Evolutionary conservation across 2,113 vertebrate genomes (phyloP).

Genomic region (Microcebus lehilahytsara): DNA sequence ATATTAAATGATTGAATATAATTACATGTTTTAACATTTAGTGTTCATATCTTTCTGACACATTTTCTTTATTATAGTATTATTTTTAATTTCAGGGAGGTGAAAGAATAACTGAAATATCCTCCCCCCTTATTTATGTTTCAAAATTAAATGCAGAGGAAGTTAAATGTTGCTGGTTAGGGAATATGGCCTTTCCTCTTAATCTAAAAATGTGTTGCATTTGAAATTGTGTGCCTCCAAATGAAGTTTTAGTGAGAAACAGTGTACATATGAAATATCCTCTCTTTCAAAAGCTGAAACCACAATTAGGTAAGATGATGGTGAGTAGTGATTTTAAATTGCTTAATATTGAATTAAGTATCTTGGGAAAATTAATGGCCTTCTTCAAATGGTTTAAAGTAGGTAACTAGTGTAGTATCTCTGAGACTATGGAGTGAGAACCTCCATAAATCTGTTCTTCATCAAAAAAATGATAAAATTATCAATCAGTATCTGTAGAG

Average conservation of each 20-base stretch:
- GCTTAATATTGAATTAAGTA: not conserved
- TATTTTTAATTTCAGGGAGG: not conserved
- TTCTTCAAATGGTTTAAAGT: not conserved
- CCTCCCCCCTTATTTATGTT: not conserved
- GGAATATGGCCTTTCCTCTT: not conserved
- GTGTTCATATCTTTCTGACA: not conserved
- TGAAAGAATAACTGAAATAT: not conserved
- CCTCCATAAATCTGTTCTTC: not conserved
- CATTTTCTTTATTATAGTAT: not conserved
- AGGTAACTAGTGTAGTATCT: not conserved
- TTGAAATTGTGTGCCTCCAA: not conserved
- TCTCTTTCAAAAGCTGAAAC: not conserved
- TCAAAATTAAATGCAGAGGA: conserved; percentile 17
- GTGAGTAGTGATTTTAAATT: not conserved
- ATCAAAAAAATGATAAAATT: not conserved
- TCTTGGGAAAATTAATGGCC: not conserved
- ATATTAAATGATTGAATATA: not conserved
- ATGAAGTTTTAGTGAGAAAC: not conserved
- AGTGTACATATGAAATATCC: not conserved
- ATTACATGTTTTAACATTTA: not conserved
- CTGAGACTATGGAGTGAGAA: not conserved
- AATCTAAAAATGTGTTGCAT: not conserved
- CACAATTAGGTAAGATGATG: not conserved
- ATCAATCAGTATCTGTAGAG: not conserved
- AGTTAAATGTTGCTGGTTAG: not conserved